Conservation (phyloP, 2,797 vertebrate genomes). For the Poliocrania exsul region DNA sequence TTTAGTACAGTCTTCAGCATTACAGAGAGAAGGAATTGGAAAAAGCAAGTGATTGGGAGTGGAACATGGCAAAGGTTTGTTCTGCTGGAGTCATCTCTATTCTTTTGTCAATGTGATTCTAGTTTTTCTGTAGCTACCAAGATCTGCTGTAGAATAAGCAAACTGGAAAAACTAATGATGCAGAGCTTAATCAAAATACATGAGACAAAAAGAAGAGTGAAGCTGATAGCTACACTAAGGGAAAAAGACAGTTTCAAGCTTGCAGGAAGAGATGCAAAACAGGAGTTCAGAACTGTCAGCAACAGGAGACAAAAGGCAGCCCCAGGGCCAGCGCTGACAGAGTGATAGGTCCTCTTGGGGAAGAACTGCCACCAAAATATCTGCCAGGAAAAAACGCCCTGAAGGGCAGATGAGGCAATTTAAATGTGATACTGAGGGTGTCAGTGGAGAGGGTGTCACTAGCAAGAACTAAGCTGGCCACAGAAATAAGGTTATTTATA, state of each 20-base stretch:
- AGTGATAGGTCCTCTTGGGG: neutral
- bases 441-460: neutral
- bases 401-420: neutral
- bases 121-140: neutral
- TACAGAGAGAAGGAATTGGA: neutral
- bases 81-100: neutral
- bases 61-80: neutral
- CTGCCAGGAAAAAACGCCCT: neutral
- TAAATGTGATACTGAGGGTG: neutral
- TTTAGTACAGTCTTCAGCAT: neutral
- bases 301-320: conserved; percentile 16
- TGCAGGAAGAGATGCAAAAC: neutral
- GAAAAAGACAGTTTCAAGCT: neutral
- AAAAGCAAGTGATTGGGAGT: neutral
- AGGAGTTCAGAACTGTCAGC: neutral
- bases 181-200: neutral
- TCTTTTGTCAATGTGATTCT: neutral
- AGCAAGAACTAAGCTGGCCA: neutral
- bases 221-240: neutral
- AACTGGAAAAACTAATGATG: neutral
- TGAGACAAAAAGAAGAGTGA: neutral
- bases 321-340: neutral
- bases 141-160: neutral
- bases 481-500: neutral
- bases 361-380: neutral